phyloP scores from a whole-genome alignment of 2,888 invertebrate genomes.

The Eupithecia exiguata region DNA sequence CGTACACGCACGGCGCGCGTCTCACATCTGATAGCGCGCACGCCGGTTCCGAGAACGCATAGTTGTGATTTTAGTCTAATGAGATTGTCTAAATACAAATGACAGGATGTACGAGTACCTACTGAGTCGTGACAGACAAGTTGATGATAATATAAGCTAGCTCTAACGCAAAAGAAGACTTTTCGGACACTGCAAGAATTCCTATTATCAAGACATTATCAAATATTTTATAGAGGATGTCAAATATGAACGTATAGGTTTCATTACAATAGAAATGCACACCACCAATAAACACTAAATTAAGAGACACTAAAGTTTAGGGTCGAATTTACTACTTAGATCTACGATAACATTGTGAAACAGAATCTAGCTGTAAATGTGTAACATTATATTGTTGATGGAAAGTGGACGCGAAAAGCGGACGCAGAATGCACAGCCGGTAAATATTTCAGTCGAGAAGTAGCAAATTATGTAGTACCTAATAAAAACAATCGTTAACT shows the following conservation, averaged over 20 bases:
- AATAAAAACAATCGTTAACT: constrained; percentile 21
- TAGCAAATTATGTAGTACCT: constrained; percentile 18
- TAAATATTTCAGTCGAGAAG: constrained; percentile 10
- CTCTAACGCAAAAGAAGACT: not conserved
- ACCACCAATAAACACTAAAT: not conserved
- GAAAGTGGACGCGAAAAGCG: constrained; percentile 5
- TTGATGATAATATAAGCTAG: not conserved
- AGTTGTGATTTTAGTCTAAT: constrained; percentile 34
- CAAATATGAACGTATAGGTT: not conserved
- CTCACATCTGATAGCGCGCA: constrained; percentile 67
- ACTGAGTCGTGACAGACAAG: not conserved
- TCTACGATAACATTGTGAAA: not conserved
- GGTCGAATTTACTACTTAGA: not conserved
- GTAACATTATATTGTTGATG: constrained; percentile 12
- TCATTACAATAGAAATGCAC: not conserved
- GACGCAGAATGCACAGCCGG: not conserved
- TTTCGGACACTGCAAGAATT: not conserved
- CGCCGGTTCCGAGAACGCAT: constrained; percentile 38
- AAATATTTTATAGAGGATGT: not conserved
- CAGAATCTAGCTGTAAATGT: not conserved
- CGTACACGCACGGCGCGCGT: constrained; percentile 62
- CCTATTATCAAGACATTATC: not conserved
- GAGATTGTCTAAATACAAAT: constrained; percentile 24
- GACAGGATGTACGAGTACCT: not conserved
- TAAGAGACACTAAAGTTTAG: not conserved